Evolutionary conservation across 2,113 vertebrate species (phyloP), one percentile per base, ranked within the genome.

Genomic region (Stegostoma tigrinum): DNA sequence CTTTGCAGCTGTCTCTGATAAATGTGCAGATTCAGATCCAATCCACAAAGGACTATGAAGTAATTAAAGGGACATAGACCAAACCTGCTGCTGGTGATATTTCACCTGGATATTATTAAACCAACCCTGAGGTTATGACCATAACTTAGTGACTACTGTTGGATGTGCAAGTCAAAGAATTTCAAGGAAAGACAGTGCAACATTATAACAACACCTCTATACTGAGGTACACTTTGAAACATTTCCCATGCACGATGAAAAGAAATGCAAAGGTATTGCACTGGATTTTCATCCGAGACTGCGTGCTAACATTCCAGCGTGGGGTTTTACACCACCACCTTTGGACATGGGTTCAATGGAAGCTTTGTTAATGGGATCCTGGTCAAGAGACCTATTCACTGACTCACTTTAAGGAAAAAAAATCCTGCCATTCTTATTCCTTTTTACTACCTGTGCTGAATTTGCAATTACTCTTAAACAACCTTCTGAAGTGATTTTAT

Each of bases 11-110:
- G 96, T 98, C 97, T 1, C 99, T 99, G 61, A 98, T 98, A 99
- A 98, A 99, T 96, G 97, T 99, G 95, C 98, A 98, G 67, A 97
- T 98, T 0, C 99, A 98, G 98, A 97, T 99, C 97, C 98, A 97
- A 96, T 99, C 98, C 0, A 96, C 89, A 1, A 97, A 97, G 78
- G 98, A 98, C 42, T 97, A 98, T 0, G 98, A 99, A 97, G 97
- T 98, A 85, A 97, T 97, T 95, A 96, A 98, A 8, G 98, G 98
- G 0, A 96, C 98, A 78, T 97, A 96, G 78, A 95, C 98, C 95
- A 34, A 98, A 97, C 0, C 97, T 98, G 0, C 95, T 97, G 4
- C 95, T 99, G 70, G 96, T 99, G 96, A 96, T 96, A 0, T 98
- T 97, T 97, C 99, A 98, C 96, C 97, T 98, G 96, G 97, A 97